These are phyloP conservation scores for Buathra laborator DNA, from an alignment of 2,888 invertebrate species.

Conservation along the genomic window DNA sequence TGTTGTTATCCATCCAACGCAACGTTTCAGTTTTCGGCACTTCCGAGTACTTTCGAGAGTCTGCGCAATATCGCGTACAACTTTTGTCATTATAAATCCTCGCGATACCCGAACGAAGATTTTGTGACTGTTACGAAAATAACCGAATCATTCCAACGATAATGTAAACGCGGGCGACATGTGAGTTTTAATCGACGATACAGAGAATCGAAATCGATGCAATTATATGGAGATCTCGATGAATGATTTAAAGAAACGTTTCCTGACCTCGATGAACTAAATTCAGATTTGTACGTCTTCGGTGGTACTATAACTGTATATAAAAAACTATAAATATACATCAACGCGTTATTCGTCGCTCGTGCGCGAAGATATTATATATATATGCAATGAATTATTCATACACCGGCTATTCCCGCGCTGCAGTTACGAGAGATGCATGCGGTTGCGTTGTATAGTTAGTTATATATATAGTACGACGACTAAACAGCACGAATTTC, in stretches of 20 bases:
- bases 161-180: not conserved
- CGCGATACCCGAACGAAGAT: not conserved
- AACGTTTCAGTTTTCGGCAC: conserved; percentile 22
- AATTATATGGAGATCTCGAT: not conserved
- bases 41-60: not conserved
- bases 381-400: conserved; percentile 18
- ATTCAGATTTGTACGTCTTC: conserved; percentile 15
- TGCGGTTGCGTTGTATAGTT: not conserved
- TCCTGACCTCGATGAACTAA: conserved; percentile 5
- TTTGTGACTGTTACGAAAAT: not conserved
- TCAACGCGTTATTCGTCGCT: conserved; percentile 14
- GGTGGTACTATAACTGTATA: conserved; percentile 2
- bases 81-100: conserved; percentile 22
- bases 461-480: conserved; percentile 23
- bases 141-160: not conserved
- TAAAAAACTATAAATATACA: conserved; percentile 4
- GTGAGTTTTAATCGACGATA: not conserved
- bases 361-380: conserved; percentile 18
- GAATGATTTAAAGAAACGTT: conserved; percentile 8
- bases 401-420: not conserved
- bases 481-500: conserved; percentile 32
- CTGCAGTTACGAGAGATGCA: conserved; percentile 17
- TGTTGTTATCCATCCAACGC: conserved; percentile 40
- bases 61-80: not conserved
- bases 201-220: not conserved